These are phyloP conservation scores for Nasonia vitripennis DNA, from an alignment of 1,140 invertebrate species.

Conservation along the genomic window DNA sequence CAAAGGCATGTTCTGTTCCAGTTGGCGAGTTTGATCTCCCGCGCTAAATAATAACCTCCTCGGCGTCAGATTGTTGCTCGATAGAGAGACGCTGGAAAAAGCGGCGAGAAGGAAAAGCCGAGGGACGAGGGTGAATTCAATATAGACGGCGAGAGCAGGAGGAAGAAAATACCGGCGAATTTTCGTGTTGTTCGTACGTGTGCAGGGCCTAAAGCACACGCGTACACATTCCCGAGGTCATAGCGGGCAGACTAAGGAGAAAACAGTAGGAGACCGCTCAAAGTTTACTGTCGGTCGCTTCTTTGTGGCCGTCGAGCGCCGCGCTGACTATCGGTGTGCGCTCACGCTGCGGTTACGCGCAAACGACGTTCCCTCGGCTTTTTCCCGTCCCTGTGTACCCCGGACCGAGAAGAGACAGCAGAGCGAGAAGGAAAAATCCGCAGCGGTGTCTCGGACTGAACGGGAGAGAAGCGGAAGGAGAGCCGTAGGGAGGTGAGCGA, in stretches of 20 bases:
- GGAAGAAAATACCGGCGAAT: conserved; percentile 38
- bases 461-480: conserved; percentile 24
- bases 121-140: neutral
- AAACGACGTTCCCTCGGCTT: conserved; percentile 15
- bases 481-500: conserved; percentile 40
- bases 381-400: neutral
- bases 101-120: neutral
- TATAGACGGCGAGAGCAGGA: neutral
- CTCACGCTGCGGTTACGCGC: neutral
- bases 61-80: neutral
- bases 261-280: conserved; percentile 57
- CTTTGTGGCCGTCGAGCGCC: conserved; percentile 56
- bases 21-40: neutral
- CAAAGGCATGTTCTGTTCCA: neutral
- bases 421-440: neutral
- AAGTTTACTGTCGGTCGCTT: conserved; percentile 62
- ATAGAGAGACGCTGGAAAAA: neutral
- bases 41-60: conserved; percentile 2
- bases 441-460: neutral
- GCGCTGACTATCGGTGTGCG: conserved; percentile 9
- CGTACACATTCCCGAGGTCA: neutral
- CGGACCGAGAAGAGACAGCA: too few species aligned
- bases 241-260: conserved; percentile 45
- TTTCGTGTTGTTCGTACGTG: conserved; percentile 56
- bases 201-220: conserved; percentile 54